These are phyloP conservation scores for Cabera pusaria DNA, from an alignment of 2,888 invertebrate genomes.

Conservation along the genomic window DNA sequence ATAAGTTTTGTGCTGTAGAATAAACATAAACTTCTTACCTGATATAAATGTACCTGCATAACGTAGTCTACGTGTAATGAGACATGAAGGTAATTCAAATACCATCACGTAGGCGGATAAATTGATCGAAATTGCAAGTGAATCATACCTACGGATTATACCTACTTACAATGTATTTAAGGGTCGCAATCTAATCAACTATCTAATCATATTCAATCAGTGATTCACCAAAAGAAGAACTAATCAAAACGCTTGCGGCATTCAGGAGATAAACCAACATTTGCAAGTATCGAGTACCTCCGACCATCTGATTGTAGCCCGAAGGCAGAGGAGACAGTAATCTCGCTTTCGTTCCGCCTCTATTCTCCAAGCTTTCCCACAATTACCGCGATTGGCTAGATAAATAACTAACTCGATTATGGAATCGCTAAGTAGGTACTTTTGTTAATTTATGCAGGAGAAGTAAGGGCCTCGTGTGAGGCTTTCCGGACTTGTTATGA, in stretches of 20 bases:
- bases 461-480: not conserved
- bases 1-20: too few relatives aligned
- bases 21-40: too few relatives aligned
- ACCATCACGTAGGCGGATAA: too few relatives aligned
- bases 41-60: too few relatives aligned
- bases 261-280: slow-evolving; percentile 32
- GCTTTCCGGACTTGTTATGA: slow-evolving; percentile 10
- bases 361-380: slow-evolving; percentile 66
- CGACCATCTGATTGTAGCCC: slow-evolving; percentile 36
- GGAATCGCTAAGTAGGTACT: slow-evolving; percentile 13
- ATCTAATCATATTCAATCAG: too few relatives aligned
- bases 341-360: slow-evolving; percentile 68
- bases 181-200: too few relatives aligned
- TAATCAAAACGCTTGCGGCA: slow-evolving; percentile 22
- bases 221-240: too few relatives aligned
- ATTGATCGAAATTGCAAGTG: not conserved
- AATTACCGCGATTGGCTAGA: slow-evolving; percentile 58
- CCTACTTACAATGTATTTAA: too few relatives aligned
- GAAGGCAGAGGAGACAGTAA: slow-evolving; percentile 41
- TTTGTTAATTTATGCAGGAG: slow-evolving; percentile 1
- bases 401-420: slow-evolving; percentile 26
- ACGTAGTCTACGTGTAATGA: too few relatives aligned
- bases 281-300: slow-evolving; percentile 19
- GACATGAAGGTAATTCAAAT: too few relatives aligned
- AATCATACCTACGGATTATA: too few relatives aligned